Base-by-base conservation (phyloP, 1,140 invertebrate species). In the Ectropis grisescens region DNA sequence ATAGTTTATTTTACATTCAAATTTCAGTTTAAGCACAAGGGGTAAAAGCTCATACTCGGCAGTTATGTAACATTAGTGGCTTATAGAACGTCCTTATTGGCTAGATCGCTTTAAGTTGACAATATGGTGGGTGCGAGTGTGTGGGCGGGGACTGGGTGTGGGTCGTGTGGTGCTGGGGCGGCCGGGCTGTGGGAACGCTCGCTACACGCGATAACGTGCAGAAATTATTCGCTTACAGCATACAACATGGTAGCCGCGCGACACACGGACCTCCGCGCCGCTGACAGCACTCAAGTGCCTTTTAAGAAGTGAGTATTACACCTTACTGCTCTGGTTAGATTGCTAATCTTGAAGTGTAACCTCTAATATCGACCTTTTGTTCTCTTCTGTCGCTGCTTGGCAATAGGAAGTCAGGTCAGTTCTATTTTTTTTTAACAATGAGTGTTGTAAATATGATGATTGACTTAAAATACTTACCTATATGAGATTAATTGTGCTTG, bases 221-320 rank as follows among this genome's bases (percentile, higher is more conserved):
- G 85, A 87, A 86, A 86, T 86, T 61, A 87, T 87, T 82, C 85
- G 85, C 64, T 91, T 92, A 82, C 90, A 96, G 95, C 94, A 84
- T 97, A 97, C 88, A 96, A 95, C 85, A 95, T 96, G 94, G 95
- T 97, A 86, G 92, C 94, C 79, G 95, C 94, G 89, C 89, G 94
- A 76, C 91, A 96, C 71, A 94, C 93, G 58, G 94, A 97, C 80
- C 88, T 93, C 53, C 89, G 94, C 82, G 94, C 91, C 82, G 66
- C 85, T 86, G 65, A 80, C 84, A 92, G 92, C 84, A 94, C 93
- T 90, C 94, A 95, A 92, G 93, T 96, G 91, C 93, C 94, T 93
- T 93, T 95, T 88, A 96, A 96, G 90, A 96, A 95, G 94, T 97
- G 86, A 93, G 92, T 91, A 57, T 27, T n/a, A n/a, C n/a, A n/a